Base-by-base conservation (phyloP, 1,140 invertebrate genomes). In the Micrasema minimum region DNA sequence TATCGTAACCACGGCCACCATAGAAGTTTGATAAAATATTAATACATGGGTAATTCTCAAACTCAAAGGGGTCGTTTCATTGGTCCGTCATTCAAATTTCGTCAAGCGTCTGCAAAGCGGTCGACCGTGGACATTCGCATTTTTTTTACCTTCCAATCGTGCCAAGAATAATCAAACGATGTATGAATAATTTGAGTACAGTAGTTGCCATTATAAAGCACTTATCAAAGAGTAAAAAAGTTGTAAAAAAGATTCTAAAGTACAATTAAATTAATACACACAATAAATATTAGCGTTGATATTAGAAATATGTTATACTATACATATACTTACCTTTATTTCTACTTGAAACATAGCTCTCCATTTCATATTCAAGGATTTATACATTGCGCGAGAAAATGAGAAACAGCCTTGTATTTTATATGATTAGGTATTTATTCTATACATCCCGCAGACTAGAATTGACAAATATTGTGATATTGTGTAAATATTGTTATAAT, bases 1-100 rank as follows among this genome's bases (percentile, higher is more conserved):
- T 66, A 66, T 66, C 64, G 64, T 2, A 22, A 20, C 35, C 46
- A 66, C 43, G 64, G 48, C 43, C 64, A 11, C 26, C 37, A 35
- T 37, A n/a, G n/a, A 18, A 51, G 41, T 23, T 23, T 31, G 26
- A 31, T 31, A 7, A 31, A 31, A 31, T 31, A 31, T 31, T 4
- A 31, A 23, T 61, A 48, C 14, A 46, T 46, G n/a, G 18, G 26
- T 46, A 46, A 48, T 64, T 26, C 16, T 45, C 26, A 22, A 41
- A 31, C 16, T 45, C 26, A 22, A 41, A 22, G 59, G 43, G 22
- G 45, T n/a, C 41, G 26, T 46, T 64, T 64, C 59, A 38, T 22
- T 10, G 55, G 35, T 59, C 35, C 31, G 35, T 38, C 37, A 22
- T 59, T 59, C 22, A 41, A 59, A 59, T 59, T 59, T 38, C 31